phyloP scores from a whole-genome alignment of 2,888 invertebrate genomes.

The Lysandra bellargus region DNA sequence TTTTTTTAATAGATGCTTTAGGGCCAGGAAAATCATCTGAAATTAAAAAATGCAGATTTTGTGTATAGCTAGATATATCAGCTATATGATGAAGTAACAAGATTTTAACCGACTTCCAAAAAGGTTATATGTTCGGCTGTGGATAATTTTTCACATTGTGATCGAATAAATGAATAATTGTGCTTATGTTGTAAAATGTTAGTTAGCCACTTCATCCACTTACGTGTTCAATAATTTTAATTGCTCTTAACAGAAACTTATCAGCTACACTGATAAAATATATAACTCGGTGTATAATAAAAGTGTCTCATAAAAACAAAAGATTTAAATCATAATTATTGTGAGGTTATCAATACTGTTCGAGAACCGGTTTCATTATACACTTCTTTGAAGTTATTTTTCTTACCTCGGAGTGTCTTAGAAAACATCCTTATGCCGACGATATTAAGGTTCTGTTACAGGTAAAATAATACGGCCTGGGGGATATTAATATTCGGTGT shows the following conservation, averaged over 20 bases:
- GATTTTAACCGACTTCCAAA: too few relatives aligned
- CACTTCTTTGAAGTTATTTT: not conserved
- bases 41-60: too few relatives aligned
- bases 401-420: not conserved
- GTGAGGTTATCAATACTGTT: not conserved
- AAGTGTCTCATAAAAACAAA: constrained; percentile 6
- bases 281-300: not conserved
- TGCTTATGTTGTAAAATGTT: too few relatives aligned
- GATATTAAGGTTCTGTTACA: not conserved
- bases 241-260: not conserved
- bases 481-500: not conserved
- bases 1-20: too few relatives aligned
- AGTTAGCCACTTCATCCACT: too few relatives aligned
- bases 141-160: too few relatives aligned
- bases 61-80: too few relatives aligned
- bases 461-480: not conserved
- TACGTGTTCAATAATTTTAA: too few relatives aligned
- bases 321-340: constrained; percentile 7
- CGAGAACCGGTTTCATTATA: not conserved
- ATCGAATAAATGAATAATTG: too few relatives aligned
- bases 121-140: too few relatives aligned
- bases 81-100: too few relatives aligned
- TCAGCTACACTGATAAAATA: not conserved
- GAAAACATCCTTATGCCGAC: not conserved
- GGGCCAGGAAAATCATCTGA: too few relatives aligned